Base-by-base conservation (phyloP, 2,113 vertebrate genomes). In the Ptychochromis oligacanthus region DNA sequence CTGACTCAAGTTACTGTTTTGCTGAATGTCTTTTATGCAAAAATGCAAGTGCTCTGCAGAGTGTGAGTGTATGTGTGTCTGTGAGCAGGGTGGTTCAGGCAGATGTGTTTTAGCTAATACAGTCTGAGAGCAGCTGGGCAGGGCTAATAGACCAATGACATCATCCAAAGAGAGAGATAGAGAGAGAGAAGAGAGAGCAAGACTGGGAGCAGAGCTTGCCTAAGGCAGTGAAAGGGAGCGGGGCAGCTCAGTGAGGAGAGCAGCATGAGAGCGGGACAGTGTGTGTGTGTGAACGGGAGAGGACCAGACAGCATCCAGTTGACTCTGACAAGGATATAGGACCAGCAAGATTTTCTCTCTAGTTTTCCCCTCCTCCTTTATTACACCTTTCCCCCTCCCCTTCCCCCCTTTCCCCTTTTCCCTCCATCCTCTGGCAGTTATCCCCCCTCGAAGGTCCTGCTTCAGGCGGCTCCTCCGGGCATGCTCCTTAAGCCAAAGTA, bases 401-500 rank as follows among this genome's bases (percentile, higher is more conserved):
- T 46, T 52, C 9, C 10, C 65, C 83, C 56, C 22, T 46, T 57
- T 18, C 81, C 90, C 81, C 58, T 79, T 75, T 46, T 80, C 84
- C 89, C 59, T 77, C 89, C 82, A 72, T 91, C 87, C 89, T 87
- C 81, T 84, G 49, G 75, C 87, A 82, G 83, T 86, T 67, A 81
- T 77, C 87, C 91, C 83, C 82, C 88, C 65, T 65, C 70, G 80
- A 62, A 85, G 88, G 84, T 90, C 80, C 93, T 87, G 90, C 92
- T 94, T 82, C 87, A 91, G 91, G 91, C 88, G 88, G 93, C 91
- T 94, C 82, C 92, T 94, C 95, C 92, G 96, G 96, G 96, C 93
- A 97, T 97, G 97, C 96, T 97, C 92, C 95, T 96, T 93, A 97
- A 97, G 95, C 96, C 96, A 91, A 97, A 97, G 96, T 97, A 97